These are phyloP conservation scores for Sphinx pinastri DNA, from an alignment of 2,888 invertebrate genomes.

Conservation along the genomic window DNA sequence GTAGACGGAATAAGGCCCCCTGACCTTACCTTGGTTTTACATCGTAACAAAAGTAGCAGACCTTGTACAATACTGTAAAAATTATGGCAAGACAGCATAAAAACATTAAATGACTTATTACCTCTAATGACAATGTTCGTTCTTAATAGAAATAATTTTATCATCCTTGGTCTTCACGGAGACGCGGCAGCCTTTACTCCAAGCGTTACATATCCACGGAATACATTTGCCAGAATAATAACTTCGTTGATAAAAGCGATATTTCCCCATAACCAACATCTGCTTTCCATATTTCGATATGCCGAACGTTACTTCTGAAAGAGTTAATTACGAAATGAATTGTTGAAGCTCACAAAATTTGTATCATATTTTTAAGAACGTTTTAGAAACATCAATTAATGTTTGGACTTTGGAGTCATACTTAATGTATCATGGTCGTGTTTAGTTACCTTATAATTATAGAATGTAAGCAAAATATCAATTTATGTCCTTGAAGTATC, in stretches of 20 bases:
- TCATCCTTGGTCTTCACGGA: conserved; percentile 42
- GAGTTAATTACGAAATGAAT: background rate
- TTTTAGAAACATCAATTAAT: no score
- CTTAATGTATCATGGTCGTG: no score
- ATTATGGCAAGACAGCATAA: background rate
- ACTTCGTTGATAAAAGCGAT: conserved; percentile 36
- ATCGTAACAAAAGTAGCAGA: background rate
- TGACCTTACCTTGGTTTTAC: no score
- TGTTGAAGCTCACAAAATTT: no score
- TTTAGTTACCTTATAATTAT: no score
- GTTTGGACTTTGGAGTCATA: no score
- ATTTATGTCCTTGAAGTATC: no score
- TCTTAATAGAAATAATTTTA: conserved; percentile 38
- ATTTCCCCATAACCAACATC: conserved; percentile 34
- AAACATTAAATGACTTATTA: background rate
- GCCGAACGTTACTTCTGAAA: background rate
- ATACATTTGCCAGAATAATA: conserved; percentile 35
- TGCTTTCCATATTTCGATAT: conserved; percentile 34
- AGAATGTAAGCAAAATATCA: no score
- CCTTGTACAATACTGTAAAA: background rate
- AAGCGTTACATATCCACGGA: conserved; percentile 50
- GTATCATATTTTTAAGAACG: no score
- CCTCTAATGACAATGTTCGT: conserved; percentile 50
- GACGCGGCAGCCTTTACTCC: conserved; percentile 46
- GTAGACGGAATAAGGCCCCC: no score